Evolutionary conservation across 2,797 vertebrate genomes (phyloP), one percentile per base, ranked within the genome.

Genomic region (Parauchenoglanis punctatus): DNA sequence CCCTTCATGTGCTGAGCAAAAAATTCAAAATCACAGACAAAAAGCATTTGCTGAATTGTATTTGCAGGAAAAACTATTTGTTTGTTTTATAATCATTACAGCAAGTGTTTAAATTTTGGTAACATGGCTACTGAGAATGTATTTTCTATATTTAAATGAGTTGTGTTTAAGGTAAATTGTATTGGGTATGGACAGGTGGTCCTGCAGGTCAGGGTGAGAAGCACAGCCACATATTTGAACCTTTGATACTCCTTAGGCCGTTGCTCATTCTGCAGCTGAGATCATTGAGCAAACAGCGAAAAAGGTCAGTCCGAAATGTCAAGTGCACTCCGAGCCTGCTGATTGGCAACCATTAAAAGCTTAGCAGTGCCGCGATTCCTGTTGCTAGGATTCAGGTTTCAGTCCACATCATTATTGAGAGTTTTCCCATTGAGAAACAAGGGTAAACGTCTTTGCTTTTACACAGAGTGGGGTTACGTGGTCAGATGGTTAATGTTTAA

Each of bases 231-330:
- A 87, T 65, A n/a, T 85, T 86, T 78, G 78, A 86, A 85, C 73
- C 80, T 52, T 83, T 86, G 84, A 80, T 88, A 75, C 31, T 58
- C 65, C 75, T 83, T 63, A 31, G 78, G 83, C 40, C 46, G 84
- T 83, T 72, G 85, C 75, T 72, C 72, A 88, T 61, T 11, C 84
- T 68, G 76, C 86, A 89, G 76, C 81, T 75, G 87, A 83, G 86
- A 86, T 81, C 85, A 72, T 83, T 88, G 85, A 87, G 80, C 72
- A 89, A 91, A 90, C 80, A 73, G 59, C 68, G 84, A 56, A 73
- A 90, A 91, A 90, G 91, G 90, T 92, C 91, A 89, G 80, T 78
- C 44, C 68, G 77, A 89, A 91, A 91, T 92, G 90, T 87, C 90
- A 88, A 89, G 88, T 84, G 73, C 76, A 88, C 88, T 90, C 85